phyloP scores from a whole-genome alignment of 1,140 invertebrate genomes.

The Brachystomella parvula region DNA sequence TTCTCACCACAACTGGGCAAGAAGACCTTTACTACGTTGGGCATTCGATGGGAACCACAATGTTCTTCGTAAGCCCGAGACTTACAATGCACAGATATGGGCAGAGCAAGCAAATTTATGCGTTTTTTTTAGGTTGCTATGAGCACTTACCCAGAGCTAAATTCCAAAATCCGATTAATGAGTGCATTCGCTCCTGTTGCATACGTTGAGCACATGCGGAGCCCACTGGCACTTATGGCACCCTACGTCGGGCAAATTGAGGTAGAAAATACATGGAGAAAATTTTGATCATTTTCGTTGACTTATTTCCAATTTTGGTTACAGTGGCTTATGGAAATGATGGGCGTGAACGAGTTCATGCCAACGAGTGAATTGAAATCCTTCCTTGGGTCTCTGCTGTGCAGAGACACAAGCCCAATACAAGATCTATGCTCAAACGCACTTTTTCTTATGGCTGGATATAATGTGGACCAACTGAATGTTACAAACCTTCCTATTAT shows the following conservation, averaged over 20 bases:
- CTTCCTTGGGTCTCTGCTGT: slow-evolving; percentile 44
- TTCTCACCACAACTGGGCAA: slow-evolving; percentile 52
- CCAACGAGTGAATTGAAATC: slow-evolving; percentile 49
- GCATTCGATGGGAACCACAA: slow-evolving; percentile 56
- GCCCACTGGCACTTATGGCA: slow-evolving; percentile 49
- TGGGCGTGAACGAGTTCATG: slow-evolving; percentile 51
- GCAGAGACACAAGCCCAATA: slow-evolving; percentile 44
- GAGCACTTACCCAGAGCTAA: slow-evolving; percentile 48
- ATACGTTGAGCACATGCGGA: slow-evolving; percentile 58
- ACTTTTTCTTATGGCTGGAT: slow-evolving; percentile 52
- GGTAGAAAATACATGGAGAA: too few relatives aligned
- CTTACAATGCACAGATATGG: neutral
- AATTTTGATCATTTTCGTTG: neutral
- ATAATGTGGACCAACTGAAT: slow-evolving; percentile 50
- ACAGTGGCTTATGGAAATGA: slow-evolving; percentile 25
- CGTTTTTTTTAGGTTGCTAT: slow-evolving; percentile 28
- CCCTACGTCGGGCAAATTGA: slow-evolving; percentile 40
- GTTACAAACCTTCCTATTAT: slow-evolving; percentile 21
- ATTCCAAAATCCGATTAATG: slow-evolving; percentile 51
- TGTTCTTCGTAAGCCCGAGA: slow-evolving; percentile 43
- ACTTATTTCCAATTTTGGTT: neutral
- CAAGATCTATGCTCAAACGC: slow-evolving; percentile 51
- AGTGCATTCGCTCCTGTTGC: slow-evolving; percentile 60
- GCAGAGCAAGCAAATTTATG: neutral
- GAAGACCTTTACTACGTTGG: slow-evolving; percentile 59